Conservation (phyloP, 2,113 vertebrate species). For the Semicossyphus pulcher region DNA sequence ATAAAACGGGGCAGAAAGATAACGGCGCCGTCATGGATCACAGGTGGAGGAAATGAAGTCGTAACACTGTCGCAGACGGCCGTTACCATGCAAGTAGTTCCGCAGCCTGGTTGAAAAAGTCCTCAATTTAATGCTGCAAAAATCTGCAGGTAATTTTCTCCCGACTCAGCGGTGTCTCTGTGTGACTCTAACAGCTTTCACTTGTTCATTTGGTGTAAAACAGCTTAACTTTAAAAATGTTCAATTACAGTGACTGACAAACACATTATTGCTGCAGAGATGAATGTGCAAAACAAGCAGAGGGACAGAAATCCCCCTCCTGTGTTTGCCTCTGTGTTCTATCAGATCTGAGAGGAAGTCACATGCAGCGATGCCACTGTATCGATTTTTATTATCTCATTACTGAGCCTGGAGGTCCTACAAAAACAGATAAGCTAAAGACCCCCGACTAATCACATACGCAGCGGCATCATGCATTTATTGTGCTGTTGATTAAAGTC, state of each 20-base stretch:
- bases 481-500: slow-evolving; percentile 76
- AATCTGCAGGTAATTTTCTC: too few relatives aligned
- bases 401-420: slow-evolving; percentile 70
- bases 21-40: slow-evolving; percentile 56
- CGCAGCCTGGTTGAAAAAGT: not conserved
- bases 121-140: not conserved
- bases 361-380: slow-evolving; percentile 56
- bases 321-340: not conserved
- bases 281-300: slow-evolving; percentile 9
- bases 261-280: not conserved
- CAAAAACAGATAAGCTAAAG: slow-evolving; percentile 77
- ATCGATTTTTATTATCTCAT: slow-evolving; percentile 80
- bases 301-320: not conserved
- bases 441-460: slow-evolving; percentile 71
- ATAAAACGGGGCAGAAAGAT: slow-evolving; percentile 39
- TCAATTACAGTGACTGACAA: not conserved
- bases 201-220: not conserved
- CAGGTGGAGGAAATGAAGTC: slow-evolving; percentile 64
- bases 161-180: too few relatives aligned
- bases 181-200: too few relatives aligned
- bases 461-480: slow-evolving; percentile 57
- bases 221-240: not conserved
- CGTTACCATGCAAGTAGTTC: slow-evolving; percentile 34
- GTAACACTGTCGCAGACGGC: slow-evolving; percentile 33
- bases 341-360: slow-evolving; percentile 62